Percentiles rank a stretch among this genome's conserved stretches.
phyloP scores from a whole-genome alignment of 2,888 invertebrate genomes.

The Amphipyra tragopoginis region DNA sequence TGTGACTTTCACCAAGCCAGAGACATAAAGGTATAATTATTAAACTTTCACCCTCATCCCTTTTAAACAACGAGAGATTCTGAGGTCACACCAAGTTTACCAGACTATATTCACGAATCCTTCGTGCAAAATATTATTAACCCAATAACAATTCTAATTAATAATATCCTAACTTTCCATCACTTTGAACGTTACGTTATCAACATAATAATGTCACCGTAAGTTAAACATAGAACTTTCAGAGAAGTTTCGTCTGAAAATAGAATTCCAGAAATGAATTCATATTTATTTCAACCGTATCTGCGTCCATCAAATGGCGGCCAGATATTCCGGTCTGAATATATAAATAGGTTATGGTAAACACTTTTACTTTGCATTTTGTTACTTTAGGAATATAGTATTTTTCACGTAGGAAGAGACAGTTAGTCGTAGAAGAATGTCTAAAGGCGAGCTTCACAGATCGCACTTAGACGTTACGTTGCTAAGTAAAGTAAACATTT shows the following conservation, averaged over 20 bases:
- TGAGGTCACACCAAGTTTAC: constrained; percentile 47
- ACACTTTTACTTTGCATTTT: too few relatives aligned
- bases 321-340: not conserved
- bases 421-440: too few relatives aligned
- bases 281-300: constrained; percentile 7
- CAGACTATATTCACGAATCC: constrained; percentile 26
- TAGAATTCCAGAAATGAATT: not conserved
- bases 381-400: too few relatives aligned
- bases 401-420: too few relatives aligned
- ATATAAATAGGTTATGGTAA: not conserved
- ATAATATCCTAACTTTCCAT: not conserved
- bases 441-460: too few relatives aligned
- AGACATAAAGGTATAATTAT: constrained; percentile 56
- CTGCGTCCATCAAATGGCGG: not conserved
- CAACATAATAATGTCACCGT: not conserved
- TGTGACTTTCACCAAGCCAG: constrained; percentile 48
- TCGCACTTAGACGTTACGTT: too few relatives aligned
- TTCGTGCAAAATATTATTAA: constrained; percentile 10
- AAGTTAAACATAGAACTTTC: not conserved
- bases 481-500: too few relatives aligned
- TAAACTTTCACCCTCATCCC: constrained; percentile 56
- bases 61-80: constrained; percentile 33
- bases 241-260: constrained; percentile 1
- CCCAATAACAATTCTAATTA: constrained; percentile 15
- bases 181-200: not conserved